phyloP scores from a whole-genome alignment of 1,140 invertebrate genomes.

The silkworm (Bombyx mori) region ASM3026992v2 NC_085132.1:6270001-6270500 shows the following conservation, averaged over 20 bases:
- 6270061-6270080: not conserved
- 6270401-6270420: too few relatives aligned
- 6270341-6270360: not conserved
- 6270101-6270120: not conserved
- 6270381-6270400: not conserved
- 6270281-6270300: constrained; percentile 43
- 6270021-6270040: not conserved
- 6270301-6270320: constrained; percentile 35
- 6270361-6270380: not conserved
- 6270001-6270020: too few relatives aligned
- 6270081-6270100: not conserved
- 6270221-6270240: too few relatives aligned
- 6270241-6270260: constrained; percentile 64
- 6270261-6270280: constrained; percentile 53
- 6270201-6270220: too few relatives aligned
- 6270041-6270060: not conserved
- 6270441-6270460: too few relatives aligned
- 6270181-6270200: too few relatives aligned
- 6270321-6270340: constrained; percentile 2
- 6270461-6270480: too few relatives aligned
- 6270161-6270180: too few relatives aligned
- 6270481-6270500: too few relatives aligned
- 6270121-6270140: not conserved
- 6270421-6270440: too few relatives aligned
- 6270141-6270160: too few relatives aligned